These are phyloP conservation scores for Callyntrura sp. DNA, from an alignment of 2,888 invertebrate genomes.

Conservation along the genomic window DNA sequence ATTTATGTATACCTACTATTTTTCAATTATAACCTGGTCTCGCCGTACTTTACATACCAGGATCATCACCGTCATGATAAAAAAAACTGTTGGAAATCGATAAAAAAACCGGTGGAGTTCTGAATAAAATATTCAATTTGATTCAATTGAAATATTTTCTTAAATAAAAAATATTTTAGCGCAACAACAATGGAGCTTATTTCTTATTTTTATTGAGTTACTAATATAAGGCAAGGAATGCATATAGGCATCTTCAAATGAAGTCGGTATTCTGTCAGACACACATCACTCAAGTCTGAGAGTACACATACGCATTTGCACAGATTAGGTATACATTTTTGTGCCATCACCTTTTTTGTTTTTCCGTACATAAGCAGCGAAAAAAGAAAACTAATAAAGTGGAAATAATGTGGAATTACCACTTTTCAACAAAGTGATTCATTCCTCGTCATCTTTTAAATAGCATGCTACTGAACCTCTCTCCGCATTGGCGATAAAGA, in stretches of 20 bases:
- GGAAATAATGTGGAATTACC: constrained; percentile 65
- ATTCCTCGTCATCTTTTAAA: constrained; percentile 31
- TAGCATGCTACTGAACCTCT: neutral
- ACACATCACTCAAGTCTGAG: neutral
- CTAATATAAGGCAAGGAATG: neutral
- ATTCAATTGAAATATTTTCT: constrained; percentile 6
- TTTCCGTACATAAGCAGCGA: neutral
- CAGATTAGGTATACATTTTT: neutral
- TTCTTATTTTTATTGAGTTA: constrained; percentile 19
- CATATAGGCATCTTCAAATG: neutral
- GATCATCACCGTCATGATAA: neutral
- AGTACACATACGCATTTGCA: neutral
- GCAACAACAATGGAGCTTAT: neutral
- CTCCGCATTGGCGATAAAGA: neutral
- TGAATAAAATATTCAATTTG: constrained; percentile 17
- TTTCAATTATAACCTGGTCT: constrained; percentile 25
- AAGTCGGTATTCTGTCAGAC: neutral
- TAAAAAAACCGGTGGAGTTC: neutral
- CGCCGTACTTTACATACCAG: neutral
- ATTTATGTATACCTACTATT: neutral
- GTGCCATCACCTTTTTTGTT: neutral
- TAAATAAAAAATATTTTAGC: neutral
- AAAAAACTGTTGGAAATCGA: constrained; percentile 20
- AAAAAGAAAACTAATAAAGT: constrained; percentile 16
- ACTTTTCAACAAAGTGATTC: constrained; percentile 71